These are phyloP conservation scores for Otocyon megalotis DNA, from an alignment of 2,113 vertebrate genomes.

Conservation along the genomic window DNA sequence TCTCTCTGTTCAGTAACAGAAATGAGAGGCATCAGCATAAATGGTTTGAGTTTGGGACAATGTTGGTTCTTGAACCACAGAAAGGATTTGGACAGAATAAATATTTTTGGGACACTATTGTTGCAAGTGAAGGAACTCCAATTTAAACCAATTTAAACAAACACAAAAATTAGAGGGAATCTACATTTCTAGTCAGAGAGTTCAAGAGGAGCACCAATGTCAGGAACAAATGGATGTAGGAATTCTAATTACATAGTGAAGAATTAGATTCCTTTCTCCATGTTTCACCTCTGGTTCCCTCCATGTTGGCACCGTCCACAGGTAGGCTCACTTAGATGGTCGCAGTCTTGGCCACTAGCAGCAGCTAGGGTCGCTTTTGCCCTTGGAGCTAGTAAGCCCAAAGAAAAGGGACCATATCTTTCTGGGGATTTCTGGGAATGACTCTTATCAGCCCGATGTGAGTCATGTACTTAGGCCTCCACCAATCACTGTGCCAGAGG, in stretches of 20 bases:
- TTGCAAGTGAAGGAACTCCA: background rate
- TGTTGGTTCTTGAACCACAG: background rate
- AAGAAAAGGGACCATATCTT: background rate
- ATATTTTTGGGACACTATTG: background rate
- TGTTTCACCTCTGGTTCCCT: background rate
- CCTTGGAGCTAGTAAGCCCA: background rate
- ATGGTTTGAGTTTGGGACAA: background rate
- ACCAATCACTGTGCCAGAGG: background rate
- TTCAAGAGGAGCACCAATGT: background rate
- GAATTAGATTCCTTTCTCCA: background rate
- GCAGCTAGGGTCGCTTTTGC: background rate
- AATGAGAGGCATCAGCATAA: background rate
- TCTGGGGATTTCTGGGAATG: background rate
- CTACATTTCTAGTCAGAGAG: background rate
- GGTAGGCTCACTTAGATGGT: background rate
- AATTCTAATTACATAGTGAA: background rate
- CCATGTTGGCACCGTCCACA: background rate
- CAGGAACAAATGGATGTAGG: background rate
- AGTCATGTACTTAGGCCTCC: background rate
- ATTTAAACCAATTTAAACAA: background rate
- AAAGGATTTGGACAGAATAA: conserved; percentile 6
- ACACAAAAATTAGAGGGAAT: background rate
- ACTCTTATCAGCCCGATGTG: accelerated
- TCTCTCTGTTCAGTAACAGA: background rate
- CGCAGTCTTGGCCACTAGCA: background rate